phyloP scores from a whole-genome alignment of 2,113 vertebrate species.

The Gracilinanus agilis region DNA sequence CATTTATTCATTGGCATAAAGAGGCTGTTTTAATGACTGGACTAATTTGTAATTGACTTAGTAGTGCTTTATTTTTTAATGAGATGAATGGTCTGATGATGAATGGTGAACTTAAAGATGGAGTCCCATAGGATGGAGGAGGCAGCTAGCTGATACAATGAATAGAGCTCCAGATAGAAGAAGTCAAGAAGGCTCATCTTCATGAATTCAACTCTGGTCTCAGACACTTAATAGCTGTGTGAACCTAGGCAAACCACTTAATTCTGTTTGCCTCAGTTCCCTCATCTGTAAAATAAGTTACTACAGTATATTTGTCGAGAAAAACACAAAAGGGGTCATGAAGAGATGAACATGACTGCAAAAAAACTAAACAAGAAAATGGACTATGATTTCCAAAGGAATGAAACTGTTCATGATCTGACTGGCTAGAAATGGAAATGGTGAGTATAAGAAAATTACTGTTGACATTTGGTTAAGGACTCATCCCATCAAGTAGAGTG shows the following conservation, averaged over 20 bases:
- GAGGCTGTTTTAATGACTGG: background rate
- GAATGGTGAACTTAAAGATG: background rate
- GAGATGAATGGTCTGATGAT: background rate
- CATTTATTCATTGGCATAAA: slow-evolving; percentile 5
- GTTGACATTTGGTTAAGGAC: background rate
- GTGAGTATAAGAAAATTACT: background rate
- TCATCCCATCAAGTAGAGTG: background rate
- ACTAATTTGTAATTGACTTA: background rate
- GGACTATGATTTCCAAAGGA: background rate
- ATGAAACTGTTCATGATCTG: background rate
- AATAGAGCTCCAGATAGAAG: too few species aligned
- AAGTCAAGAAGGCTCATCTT: too few species aligned
- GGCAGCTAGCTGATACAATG: too few species aligned
- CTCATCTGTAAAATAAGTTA: too few species aligned
- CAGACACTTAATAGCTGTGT: too few species aligned
- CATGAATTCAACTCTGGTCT: too few species aligned
- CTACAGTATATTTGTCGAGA: too few species aligned
- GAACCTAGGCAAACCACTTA: too few species aligned
- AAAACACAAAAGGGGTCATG: too few species aligned
- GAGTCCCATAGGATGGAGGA: background rate
- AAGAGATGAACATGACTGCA: too few species aligned
- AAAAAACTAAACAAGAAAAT: too few species aligned
- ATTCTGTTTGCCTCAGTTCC: too few species aligned
- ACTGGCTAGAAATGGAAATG: background rate
- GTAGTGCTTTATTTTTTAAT: background rate